phyloP scores from a whole-genome alignment of 2,888 invertebrate genomes.

The Harmothoe impar region DNA sequence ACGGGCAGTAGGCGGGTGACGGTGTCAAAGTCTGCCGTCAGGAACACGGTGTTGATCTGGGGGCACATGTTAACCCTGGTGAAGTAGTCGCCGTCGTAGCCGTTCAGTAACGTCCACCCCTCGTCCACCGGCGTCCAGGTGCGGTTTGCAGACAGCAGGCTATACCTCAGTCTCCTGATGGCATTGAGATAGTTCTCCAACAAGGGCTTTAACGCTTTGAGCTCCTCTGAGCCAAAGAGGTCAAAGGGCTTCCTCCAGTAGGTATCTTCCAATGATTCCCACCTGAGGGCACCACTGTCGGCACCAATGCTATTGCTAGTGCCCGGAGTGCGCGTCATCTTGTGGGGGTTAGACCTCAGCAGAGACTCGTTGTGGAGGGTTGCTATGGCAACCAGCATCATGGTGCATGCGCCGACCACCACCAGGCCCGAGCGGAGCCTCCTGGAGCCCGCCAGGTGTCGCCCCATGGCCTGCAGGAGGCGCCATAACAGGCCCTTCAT shows the following conservation, averaged over 20 bases:
- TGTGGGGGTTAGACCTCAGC: neutral
- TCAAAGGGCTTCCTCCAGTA: conserved; percentile 38
- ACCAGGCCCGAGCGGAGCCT: neutral
- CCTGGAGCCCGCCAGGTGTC: conserved; percentile 11
- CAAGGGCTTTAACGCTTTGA: neutral
- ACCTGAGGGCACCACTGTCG: neutral
- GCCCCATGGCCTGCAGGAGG: neutral
- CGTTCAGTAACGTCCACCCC: conserved; percentile 25
- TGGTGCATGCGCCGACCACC: neutral
- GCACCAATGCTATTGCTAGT: neutral
- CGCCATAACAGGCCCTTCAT: neutral
- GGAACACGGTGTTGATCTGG: conserved; percentile 49
- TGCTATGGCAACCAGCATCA: conserved; percentile 46
- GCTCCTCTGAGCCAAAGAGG: conserved; percentile 28
- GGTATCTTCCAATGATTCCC: neutral
- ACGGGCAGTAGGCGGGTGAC: neutral
- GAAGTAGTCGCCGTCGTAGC: conserved; percentile 54
- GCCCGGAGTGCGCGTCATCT: neutral
- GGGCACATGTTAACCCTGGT: conserved; percentile 7
- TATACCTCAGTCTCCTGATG: conserved; percentile 33
- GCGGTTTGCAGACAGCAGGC: conserved; percentile 46
- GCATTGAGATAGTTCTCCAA: conserved; percentile 9
- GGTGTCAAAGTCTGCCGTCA: neutral
- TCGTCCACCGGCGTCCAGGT: conserved; percentile 46
- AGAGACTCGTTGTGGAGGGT: conserved; percentile 27